Base-by-base conservation (phyloP, 64 coral and sea anemone genomes). In the Montipora capricornis region DNA sequence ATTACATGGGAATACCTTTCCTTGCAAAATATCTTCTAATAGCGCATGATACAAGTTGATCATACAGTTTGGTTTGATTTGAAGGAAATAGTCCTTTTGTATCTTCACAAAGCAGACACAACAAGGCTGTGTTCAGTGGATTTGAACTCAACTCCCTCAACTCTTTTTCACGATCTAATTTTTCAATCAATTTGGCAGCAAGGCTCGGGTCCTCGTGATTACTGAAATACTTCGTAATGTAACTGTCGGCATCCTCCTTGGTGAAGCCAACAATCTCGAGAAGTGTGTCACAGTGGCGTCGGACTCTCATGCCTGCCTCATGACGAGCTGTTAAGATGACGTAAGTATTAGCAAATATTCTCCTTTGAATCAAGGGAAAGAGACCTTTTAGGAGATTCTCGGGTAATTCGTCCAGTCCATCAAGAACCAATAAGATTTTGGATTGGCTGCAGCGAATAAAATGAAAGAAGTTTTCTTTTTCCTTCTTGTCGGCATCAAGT, bases 361-460 rank as follows among this genome's bases (percentile, higher is more conserved):
- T 91, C 46, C 89, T 24, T 71, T 81, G 4, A 80, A 91, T 61
- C 15, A 91, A 59, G 3, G 77, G 46, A 0, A 79, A 1, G n/a
- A 81, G 47, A 49, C 47, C 20, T 59, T 76, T 8, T 3, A 77
- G 1, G 5, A 53, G 76, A 16, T 29, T 45, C 16, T 89, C 44
- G 24, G 47, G 51, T 24, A 73, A 14, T 50, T 90, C 75, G 5
- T 90, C 88, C 60, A 90, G 52, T 26, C 87, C 87, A 64, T 89
- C 87, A 17, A 89, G 46, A 58, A 89, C 47, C 74, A 89, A 24
- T 73, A 89, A 74, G 52, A 89, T 52, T 89, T 24, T 89, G 73
- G 68, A 9, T 50, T 89, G 87, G 50, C 78, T 89, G 24, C 8
- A 20, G 17, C 16, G 66, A 75, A 89, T 60, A 55, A 89, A 89